These are phyloP conservation scores for Phaethon lepturus DNA, from an alignment of 2,113 vertebrate species.

Conservation along the genomic window DNA sequence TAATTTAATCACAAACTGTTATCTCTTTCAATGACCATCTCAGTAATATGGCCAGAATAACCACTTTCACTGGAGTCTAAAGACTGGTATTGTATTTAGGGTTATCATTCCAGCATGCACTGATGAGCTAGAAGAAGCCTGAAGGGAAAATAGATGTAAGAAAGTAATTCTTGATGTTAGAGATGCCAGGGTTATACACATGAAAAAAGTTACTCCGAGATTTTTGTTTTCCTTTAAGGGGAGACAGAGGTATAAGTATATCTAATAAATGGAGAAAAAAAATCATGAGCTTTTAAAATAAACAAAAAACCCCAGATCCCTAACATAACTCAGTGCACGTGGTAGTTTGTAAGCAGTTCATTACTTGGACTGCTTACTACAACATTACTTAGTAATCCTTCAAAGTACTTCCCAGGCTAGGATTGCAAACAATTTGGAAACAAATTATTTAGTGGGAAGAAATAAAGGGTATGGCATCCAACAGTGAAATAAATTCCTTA, in stretches of 20 bases:
- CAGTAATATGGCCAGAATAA: neutral
- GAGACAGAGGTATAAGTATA: neutral
- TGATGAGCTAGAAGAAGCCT: neutral
- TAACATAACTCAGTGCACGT: neutral
- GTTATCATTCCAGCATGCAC: neutral
- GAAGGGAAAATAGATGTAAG: neutral
- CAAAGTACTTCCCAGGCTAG: neutral
- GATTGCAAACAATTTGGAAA: neutral
- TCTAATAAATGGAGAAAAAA: neutral
- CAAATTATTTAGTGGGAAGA: neutral
- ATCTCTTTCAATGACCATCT: neutral
- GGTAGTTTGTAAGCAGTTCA: neutral
- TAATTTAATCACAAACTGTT: neutral
- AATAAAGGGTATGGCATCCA: neutral
- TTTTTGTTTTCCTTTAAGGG: neutral
- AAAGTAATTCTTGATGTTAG: neutral
- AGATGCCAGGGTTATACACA: neutral
- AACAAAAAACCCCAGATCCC: neutral
- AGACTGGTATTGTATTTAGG: neutral
- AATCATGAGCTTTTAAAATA: neutral
- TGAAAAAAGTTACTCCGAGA: neutral
- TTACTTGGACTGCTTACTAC: neutral
- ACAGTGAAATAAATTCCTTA: neutral
- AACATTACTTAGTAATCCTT: neutral
- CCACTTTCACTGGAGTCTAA: neutral